Evolutionary conservation across 2,797 vertebrate species (phyloP).

Genomic region (Toxotes lorentzi): DNA sequence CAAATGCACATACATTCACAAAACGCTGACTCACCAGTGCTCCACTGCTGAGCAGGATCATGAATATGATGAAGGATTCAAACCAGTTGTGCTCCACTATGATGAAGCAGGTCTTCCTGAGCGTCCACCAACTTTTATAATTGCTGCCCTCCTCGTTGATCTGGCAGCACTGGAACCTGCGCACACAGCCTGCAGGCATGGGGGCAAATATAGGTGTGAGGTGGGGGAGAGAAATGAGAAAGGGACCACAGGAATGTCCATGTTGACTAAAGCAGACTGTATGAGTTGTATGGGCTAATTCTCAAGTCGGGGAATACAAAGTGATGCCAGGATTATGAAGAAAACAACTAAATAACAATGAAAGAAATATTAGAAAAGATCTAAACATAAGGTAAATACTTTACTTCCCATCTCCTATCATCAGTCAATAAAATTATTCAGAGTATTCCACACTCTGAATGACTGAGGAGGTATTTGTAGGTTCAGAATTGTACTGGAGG

Average conservation of each 20-base stretch:
- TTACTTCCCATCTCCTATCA: neutral
- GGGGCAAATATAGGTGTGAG: no score
- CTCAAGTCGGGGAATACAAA: neutral
- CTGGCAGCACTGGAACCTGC: slow-evolving; percentile 95
- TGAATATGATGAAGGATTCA: slow-evolving; percentile 99
- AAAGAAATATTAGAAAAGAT: neutral
- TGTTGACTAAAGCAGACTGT: neutral
- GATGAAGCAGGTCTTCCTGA: slow-evolving; percentile 97
- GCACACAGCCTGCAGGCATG: slow-evolving; percentile 88
- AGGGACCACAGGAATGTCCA: neutral
- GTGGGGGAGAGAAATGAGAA: neutral
- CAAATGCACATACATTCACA: neutral
- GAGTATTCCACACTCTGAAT: neutral
- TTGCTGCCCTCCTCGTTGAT: slow-evolving; percentile 89
- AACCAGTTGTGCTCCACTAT: slow-evolving; percentile 99
- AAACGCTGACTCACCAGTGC: slow-evolving; percentile 89
- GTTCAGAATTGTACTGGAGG: slow-evolving; percentile 27
- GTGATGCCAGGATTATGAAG: no score
- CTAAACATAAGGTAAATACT: neutral
- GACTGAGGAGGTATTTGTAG: slow-evolving; percentile 10
- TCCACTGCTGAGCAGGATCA: slow-evolving; percentile 98
- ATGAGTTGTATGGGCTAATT: neutral
- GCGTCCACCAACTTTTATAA: slow-evolving; percentile 95
- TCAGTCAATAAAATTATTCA: neutral
- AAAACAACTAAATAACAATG: neutral